A percentile compares a stretch with the other conserved stretches of the same genome.
phyloP scores from a whole-genome alignment of 2,797 vertebrate species.

The Antennarius maculatus region DNA sequence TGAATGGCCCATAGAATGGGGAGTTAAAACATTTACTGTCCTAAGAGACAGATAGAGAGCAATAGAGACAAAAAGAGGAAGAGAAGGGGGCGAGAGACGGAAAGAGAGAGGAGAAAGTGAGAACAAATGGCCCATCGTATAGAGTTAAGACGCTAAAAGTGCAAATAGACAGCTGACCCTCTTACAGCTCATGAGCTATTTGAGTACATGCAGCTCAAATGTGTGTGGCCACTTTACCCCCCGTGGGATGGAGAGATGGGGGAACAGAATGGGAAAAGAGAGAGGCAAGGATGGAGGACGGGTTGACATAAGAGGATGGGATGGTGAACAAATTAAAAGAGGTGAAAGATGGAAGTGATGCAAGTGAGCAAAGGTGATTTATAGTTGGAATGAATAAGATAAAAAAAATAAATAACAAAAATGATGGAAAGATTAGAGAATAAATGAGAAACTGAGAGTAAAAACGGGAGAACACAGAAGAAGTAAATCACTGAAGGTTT shows the following conservation, averaged over 20 bases:
- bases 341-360: conserved; percentile 21
- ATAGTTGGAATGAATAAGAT: conserved; percentile 28
- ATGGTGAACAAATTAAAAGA: conserved; percentile 44
- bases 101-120: conserved; percentile 59
- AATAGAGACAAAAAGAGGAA: conserved; percentile 67
- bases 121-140: conserved; percentile 82
- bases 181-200: conserved; percentile 60
- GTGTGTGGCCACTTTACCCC: conserved; percentile 67
- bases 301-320: conserved; percentile 43
- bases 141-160: conserved; percentile 82
- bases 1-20: conserved; percentile 85
- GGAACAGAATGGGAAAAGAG: conserved; percentile 41
- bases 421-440: conserved; percentile 19
- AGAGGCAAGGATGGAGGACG: conserved; percentile 36
- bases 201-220: conserved; percentile 56
- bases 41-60: conserved; percentile 74
- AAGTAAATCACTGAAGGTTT: conserved; percentile 33
- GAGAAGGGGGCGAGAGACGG: conserved; percentile 38
- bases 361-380: conserved; percentile 39
- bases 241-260: conserved; percentile 54
- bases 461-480: conserved; percentile 6
- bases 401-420: conserved; percentile 15
- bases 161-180: conserved; percentile 84
- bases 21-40: conserved; percentile 85
- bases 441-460: conserved; percentile 8